phyloP scores from a whole-genome alignment of 1,140 invertebrate genomes.

The Bombus impatiens region DNA sequence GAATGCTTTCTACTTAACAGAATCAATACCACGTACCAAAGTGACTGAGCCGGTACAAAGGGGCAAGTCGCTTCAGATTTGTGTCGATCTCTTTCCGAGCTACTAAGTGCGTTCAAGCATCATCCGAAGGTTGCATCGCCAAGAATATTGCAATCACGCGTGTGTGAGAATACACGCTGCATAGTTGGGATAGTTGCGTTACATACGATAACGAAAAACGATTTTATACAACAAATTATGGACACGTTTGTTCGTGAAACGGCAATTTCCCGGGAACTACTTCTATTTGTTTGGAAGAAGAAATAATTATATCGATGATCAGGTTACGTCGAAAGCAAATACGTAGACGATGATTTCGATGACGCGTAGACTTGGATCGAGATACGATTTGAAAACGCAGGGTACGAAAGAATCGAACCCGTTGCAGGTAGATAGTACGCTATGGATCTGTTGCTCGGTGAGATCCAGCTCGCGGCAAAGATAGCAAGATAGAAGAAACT shows the following conservation, averaged over 20 bases:
- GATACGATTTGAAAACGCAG: constrained; percentile 25
- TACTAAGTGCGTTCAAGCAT: constrained; percentile 37
- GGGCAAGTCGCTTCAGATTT: constrained; percentile 34
- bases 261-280: no score
- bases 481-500: constrained; percentile 76
- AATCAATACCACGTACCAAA: constrained; percentile 72
- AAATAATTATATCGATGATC: background rate
- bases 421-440: constrained; percentile 49
- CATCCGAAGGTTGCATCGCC: constrained; percentile 1
- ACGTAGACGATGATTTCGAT: background rate
- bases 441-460: constrained; percentile 66
- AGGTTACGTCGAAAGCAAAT: background rate
- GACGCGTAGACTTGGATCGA: background rate
- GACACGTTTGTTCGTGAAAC: no score
- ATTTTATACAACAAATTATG: no score
- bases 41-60: constrained; percentile 52
- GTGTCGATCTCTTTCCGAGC: constrained; percentile 42
- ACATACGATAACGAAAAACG: no score
- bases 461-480: constrained; percentile 67
- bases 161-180: background rate
- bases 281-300: background rate
- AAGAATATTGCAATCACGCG: constrained; percentile 20
- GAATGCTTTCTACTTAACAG: constrained; percentile 68
- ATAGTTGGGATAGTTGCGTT: background rate
- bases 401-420: constrained; percentile 6